phyloP scores from a whole-genome alignment of 2,797 vertebrate species.

The Alcedo atthis region DNA sequence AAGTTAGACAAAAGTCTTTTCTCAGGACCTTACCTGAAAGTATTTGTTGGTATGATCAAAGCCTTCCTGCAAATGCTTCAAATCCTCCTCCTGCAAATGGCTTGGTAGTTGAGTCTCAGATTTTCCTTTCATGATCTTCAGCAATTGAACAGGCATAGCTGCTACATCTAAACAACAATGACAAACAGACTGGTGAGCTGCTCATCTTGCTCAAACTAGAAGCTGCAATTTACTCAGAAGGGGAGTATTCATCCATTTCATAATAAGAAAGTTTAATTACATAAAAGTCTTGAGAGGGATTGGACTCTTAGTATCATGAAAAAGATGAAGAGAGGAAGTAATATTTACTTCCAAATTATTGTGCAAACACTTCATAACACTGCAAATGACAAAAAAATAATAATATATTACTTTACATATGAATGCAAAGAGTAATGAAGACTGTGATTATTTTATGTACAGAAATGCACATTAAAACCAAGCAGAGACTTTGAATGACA shows the following conservation, averaged over 20 bases:
- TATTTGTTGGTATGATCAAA: slow-evolving; percentile 62
- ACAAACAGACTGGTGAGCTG: background rate
- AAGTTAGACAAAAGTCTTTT: background rate
- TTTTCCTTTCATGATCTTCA: slow-evolving; percentile 39
- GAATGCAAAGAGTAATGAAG: background rate
- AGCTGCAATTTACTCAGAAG: background rate
- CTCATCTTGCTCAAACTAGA: background rate
- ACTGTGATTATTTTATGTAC: background rate
- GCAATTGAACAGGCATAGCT: slow-evolving; percentile 68
- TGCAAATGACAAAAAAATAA: background rate
- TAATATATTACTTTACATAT: background rate
- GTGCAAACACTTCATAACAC: background rate
- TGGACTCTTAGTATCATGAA: background rate
- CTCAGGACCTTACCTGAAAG: slow-evolving; percentile 61
- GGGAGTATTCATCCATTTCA: background rate
- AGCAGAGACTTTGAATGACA: background rate
- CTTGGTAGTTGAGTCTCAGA: slow-evolving; percentile 40
- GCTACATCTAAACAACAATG: background rate
- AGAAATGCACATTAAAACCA: background rate
- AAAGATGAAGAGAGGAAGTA: background rate
- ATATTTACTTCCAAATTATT: background rate
- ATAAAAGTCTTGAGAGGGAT: background rate
- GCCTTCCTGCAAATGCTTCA: slow-evolving; percentile 50
- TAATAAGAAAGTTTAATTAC: background rate
- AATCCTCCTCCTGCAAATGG: slow-evolving; percentile 50